phyloP scores from a whole-genome alignment of 2,888 invertebrate species.

The Chloromyia formosa region DNA sequence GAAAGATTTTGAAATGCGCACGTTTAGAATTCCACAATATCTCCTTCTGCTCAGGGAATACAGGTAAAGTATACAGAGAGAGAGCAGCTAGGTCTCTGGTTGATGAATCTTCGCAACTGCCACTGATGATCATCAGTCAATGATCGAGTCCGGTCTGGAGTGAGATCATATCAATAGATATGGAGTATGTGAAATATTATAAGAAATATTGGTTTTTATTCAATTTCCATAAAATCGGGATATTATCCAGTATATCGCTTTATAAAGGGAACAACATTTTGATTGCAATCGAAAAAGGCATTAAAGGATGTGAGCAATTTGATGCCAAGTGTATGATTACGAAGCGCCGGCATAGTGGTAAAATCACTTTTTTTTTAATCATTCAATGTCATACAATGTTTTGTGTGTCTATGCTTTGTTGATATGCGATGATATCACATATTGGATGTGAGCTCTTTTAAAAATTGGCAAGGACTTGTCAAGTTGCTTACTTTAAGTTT shows the following conservation, averaged over 20 bases:
- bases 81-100: background rate
- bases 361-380: constrained; percentile 19
- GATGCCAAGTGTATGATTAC: constrained; percentile 42
- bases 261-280: constrained; percentile 2
- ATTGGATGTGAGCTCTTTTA: background rate
- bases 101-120: background rate
- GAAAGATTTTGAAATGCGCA: background rate
- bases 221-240: constrained; percentile 31
- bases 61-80: background rate
- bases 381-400: background rate
- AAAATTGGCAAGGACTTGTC: constrained; percentile 10
- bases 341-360: constrained; percentile 42
- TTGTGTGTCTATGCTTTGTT: background rate
- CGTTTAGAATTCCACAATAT: constrained; percentile 10
- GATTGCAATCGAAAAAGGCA: constrained; percentile 38
- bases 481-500: constrained; percentile 54
- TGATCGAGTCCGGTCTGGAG: constrained; percentile 16
- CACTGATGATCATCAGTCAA: constrained; percentile 7
- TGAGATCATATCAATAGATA: constrained; percentile 29
- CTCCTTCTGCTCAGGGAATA: background rate
- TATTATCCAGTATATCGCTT: constrained; percentile 9
- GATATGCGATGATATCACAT: background rate
- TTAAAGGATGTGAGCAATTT: constrained; percentile 44
- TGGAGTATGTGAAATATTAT: background rate
- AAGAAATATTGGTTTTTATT: constrained; percentile 32